phyloP scores from a whole-genome alignment of 2,888 invertebrate species.

The Willowsia nigromaculata region DNA sequence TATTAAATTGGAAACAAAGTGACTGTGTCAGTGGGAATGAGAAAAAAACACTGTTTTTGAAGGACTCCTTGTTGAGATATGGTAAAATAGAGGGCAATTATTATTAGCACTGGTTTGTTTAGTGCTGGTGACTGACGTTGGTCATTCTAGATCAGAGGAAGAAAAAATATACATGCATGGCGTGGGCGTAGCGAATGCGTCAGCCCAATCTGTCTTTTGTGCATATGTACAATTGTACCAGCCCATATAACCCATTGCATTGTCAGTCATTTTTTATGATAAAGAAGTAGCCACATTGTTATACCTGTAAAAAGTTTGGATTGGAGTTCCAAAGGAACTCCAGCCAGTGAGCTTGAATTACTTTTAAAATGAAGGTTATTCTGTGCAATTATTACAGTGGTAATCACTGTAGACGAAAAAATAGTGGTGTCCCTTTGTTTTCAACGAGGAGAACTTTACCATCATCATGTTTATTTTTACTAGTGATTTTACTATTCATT shows the following conservation, averaged over 20 bases:
- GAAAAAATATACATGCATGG: not conserved
- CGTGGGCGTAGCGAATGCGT: not conserved
- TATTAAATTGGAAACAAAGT: constrained; percentile 32
- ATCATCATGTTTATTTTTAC: not conserved
- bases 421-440: constrained; percentile 21
- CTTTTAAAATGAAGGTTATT: constrained; percentile 22
- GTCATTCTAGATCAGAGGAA: not conserved
- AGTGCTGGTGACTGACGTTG: not conserved
- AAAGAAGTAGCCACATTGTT: not conserved
- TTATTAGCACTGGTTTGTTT: not conserved
- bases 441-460: constrained; percentile 21
- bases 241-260: not conserved
- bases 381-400: not conserved
- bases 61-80: not conserved
- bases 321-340: constrained; percentile 40
- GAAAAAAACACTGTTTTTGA: constrained; percentile 17
- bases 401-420: not conserved
- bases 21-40: constrained; percentile 40
- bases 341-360: constrained; percentile 29
- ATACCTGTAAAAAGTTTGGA: not conserved
- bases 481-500: constrained; percentile 26
- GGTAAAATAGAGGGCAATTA: not conserved
- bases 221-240: not conserved
- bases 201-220: not conserved
- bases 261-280: not conserved